A percentile compares a stretch with the other conserved stretches of the same genome.
Conservation (phyloP, 2,888 invertebrate species). For the Meghimatium bilineatum region DNA sequence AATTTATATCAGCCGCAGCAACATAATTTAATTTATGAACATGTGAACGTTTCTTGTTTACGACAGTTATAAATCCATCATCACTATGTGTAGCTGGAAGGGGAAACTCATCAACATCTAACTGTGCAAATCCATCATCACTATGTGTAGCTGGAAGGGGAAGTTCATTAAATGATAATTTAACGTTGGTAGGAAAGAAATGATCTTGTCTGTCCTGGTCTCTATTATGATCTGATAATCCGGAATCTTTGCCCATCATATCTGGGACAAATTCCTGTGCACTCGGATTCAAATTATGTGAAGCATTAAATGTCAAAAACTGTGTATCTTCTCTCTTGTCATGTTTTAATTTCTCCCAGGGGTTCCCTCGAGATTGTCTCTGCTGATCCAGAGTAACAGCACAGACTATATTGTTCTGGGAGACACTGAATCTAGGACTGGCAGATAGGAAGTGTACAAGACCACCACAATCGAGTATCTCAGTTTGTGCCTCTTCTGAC, state of each 20-base stretch:
- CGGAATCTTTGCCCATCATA: neutral
- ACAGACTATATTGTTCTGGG: neutral
- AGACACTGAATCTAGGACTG: neutral
- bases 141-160: neutral
- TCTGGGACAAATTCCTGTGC: slow-evolving; percentile 5
- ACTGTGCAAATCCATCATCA: too few species aligned
- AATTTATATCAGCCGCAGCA: neutral
- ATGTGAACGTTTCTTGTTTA: slow-evolving; percentile 1
- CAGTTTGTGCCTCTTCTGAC: neutral
- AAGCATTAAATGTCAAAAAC: too few species aligned
- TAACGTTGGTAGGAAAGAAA: neutral
- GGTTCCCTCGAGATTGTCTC: neutral
- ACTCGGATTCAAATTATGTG: neutral
- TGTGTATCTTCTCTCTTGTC: too few species aligned
- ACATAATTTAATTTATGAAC: neutral
- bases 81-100: neutral
- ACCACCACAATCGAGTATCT: neutral
- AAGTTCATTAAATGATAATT: neutral
- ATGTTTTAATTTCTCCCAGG: neutral
- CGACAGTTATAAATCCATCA: slow-evolving; percentile 14
- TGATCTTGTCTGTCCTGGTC: neutral
- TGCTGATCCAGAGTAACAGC: neutral
- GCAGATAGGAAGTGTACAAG: neutral
- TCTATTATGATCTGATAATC: neutral
- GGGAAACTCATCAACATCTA: neutral